Percentiles rank a stretch among this genome's conserved stretches.
These are phyloP conservation scores for Zosterops lateralis DNA, from an alignment of 2,113 vertebrate species.

Conservation along the genomic window DNA sequence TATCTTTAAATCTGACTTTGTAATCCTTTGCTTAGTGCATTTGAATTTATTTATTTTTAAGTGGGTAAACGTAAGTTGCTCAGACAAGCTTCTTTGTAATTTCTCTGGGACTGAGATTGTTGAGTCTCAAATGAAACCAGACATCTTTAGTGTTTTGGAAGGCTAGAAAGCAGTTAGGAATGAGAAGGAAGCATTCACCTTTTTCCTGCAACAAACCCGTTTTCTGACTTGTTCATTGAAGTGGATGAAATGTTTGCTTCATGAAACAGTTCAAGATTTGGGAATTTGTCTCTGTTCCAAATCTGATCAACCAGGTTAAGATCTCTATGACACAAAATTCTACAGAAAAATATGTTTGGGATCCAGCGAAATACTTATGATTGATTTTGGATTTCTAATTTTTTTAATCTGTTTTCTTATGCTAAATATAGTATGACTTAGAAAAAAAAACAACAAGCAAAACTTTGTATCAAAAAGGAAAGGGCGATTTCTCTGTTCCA, in stretches of 20 bases:
- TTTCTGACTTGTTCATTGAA: neutral
- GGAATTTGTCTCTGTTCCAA: neutral
- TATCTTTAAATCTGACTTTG: constrained; percentile 54
- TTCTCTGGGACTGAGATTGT: neutral
- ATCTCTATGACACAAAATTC: neutral
- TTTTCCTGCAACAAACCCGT: neutral
- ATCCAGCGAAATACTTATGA: neutral
- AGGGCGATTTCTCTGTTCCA: neutral
- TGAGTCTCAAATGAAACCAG: neutral
- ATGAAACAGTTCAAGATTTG: neutral
- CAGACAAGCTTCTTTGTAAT: constrained; percentile 25
- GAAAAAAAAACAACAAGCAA: neutral
- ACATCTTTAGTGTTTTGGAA: neutral
- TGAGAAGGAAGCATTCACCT: neutral
- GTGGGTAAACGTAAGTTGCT: constrained; percentile 16
- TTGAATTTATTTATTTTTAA: constrained; percentile 47
- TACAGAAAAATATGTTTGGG: neutral
- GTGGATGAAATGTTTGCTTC: neutral
- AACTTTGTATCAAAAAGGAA: neutral
- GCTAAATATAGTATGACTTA: neutral
- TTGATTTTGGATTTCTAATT: neutral
- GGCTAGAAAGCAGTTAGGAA: neutral
- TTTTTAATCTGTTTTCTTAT: neutral
- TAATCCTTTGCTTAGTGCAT: constrained; percentile 29
- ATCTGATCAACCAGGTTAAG: neutral